These are phyloP conservation scores for Nomada flava DNA, from an alignment of 2,888 invertebrate species.

Conservation along the genomic window DNA sequence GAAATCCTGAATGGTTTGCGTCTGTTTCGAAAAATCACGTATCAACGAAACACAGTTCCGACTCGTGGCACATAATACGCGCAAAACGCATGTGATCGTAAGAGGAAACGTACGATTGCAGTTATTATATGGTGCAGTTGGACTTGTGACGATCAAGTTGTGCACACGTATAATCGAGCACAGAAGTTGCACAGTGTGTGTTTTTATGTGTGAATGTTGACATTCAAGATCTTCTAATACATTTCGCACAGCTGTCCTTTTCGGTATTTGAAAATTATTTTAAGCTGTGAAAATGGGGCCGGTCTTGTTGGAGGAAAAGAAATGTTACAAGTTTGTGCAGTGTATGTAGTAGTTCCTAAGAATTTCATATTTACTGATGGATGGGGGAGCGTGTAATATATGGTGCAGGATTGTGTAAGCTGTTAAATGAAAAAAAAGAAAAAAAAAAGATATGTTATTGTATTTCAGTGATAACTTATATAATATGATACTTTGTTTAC, in stretches of 20 bases:
- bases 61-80: not conserved
- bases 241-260: not conserved
- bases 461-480: too few relatives aligned
- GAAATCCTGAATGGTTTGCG: not conserved
- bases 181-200: not conserved
- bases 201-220: not conserved
- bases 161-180: conserved; percentile 24
- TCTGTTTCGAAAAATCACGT: not conserved
- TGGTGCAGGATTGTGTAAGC: too few relatives aligned
- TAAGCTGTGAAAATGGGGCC: too few relatives aligned
- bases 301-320: too few relatives aligned
- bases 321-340: too few relatives aligned
- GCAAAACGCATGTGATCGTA: conserved; percentile 2
- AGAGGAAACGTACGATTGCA: conserved; percentile 54
- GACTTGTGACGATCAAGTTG: conserved; percentile 24
- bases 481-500: too few relatives aligned
- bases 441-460: too few relatives aligned
- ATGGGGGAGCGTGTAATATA: too few relatives aligned
- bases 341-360: too few relatives aligned
- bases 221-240: not conserved
- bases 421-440: too few relatives aligned
- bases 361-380: too few relatives aligned
- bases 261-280: too few relatives aligned
- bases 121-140: conserved; percentile 46
- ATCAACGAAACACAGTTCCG: not conserved